Conservation (phyloP, 2,888 invertebrate genomes). For the Acleris laterana region DNA sequence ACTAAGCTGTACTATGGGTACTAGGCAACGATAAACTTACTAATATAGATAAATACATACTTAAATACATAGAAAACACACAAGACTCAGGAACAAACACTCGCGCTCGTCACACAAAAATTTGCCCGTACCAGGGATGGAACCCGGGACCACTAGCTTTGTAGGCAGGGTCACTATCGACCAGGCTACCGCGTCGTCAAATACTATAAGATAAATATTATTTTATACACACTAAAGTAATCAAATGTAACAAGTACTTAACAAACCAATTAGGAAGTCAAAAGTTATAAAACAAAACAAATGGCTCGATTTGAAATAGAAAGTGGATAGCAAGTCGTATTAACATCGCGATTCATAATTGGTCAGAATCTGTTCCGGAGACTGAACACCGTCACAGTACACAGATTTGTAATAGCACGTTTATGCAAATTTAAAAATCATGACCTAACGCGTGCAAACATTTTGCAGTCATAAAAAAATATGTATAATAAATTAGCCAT, state of each 20-base stretch:
- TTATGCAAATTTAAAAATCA: conserved; percentile 33
- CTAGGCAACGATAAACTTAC: no score
- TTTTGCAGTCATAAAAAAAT: conserved; percentile 4
- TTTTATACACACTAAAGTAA: no score
- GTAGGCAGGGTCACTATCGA: no score
- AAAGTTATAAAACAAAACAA: conserved; percentile 26
- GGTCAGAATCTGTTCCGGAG: conserved; percentile 42
- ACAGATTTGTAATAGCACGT: conserved; percentile 30
- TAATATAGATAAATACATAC: no score
- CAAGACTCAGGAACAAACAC: no score
- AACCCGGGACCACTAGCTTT: no score
- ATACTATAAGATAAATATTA: no score
- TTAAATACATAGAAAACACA: no score
- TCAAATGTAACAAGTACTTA: background rate
- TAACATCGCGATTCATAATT: conserved; percentile 42
- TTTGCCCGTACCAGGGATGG: no score
- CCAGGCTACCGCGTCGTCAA: no score
- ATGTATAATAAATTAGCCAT: background rate
- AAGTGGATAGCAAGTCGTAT: conserved; percentile 36
- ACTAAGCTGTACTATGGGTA: no score
- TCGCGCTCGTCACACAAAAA: no score
- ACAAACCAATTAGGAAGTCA: conserved; percentile 1
- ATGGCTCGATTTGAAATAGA: conserved; percentile 34
- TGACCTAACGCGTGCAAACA: conserved; percentile 28
- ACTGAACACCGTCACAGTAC: conserved; percentile 35